These are phyloP conservation scores for Pimpla rufipes DNA, from an alignment of 2,888 invertebrate genomes.

Conservation along the genomic window DNA sequence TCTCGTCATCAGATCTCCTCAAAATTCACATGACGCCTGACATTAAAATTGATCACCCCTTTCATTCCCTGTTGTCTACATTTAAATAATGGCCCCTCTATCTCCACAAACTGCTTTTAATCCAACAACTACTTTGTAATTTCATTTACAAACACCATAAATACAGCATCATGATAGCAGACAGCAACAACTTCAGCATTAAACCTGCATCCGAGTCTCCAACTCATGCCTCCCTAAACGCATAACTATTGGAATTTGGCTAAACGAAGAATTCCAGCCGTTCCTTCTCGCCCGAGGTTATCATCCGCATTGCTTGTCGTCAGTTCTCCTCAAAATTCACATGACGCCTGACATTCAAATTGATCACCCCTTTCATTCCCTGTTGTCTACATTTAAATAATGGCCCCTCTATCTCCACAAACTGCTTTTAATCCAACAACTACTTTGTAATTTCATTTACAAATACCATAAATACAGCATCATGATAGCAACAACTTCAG, in stretches of 20 bases:
- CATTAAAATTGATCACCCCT: slow-evolving; percentile 51
- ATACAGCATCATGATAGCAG: too few species aligned
- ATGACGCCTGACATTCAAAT: slow-evolving; percentile 41
- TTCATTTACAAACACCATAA: too few species aligned
- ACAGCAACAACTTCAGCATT: too few species aligned
- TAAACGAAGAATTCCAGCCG: not conserved
- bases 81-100: not conserved
- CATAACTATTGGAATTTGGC: too few species aligned
- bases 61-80: slow-evolving; percentile 38
- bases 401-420: not conserved
- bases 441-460: too few species aligned
- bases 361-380: slow-evolving; percentile 41
- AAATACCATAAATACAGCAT: too few species aligned
- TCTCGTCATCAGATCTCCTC: not conserved
- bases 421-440: not conserved
- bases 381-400: slow-evolving; percentile 23
- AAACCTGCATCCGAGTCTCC: too few species aligned
- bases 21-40: slow-evolving; percentile 19
- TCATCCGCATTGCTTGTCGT: not conserved
- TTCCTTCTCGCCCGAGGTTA: not conserved
- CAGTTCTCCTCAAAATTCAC: slow-evolving; percentile 4
- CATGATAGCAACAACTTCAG: too few species aligned
- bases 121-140: too few species aligned
- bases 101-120: not conserved
- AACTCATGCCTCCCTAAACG: too few species aligned